Evolutionary conservation across 2,113 vertebrate genomes (phyloP), one percentile per base, ranked within the genome.

Genomic region (Muntiacus muntjak): DNA sequence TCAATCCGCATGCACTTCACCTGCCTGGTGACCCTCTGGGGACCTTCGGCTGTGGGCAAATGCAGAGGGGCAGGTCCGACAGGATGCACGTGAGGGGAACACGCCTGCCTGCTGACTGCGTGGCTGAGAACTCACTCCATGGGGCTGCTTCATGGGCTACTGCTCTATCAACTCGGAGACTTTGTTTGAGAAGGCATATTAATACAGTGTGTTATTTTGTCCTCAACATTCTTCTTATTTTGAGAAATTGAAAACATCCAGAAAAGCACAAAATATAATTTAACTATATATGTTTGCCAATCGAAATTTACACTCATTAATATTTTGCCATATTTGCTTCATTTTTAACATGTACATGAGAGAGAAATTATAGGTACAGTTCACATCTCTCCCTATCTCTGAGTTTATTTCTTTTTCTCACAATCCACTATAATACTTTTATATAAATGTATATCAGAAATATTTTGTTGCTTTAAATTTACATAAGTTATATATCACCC

Each of bases 1-100:
- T 99, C 99, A 87, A 99, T 98, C 96, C 97, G 81, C 57, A 99
- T 95, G 86, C 98, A 98, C 97, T 98, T 99, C 95, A 99, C 98
- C 78, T 98, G 99, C 83, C 97, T 98, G 62, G 76, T 76, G 90
- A 91, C 58, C 9, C 55, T 93, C 62, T 26, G 43, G 2, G 58
- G 55, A 21, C 40, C 55, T 90, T 97, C 33, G 23, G 86, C 97
- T 98, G 97, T 15, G 83, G 98, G 98, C 86, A 87, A 96, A 98
- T 3, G 62, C 1, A 97, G 28, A 58, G 82, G 0, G 91, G 8
- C 11, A 82, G 50, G 96, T 6, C 55, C 21, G 52, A 47, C 5
- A 33, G 17, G n/a, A 60, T 1, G 19, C 12, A 2, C 0, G 6
- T 4, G 1, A 47, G 28, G 19, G 43, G 36, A 36, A 50, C 6